Percentiles rank a stretch among this genome's conserved stretches.
These are phyloP conservation scores for Neosilurus mollespiculum DNA, from an alignment of 2,797 vertebrate genomes.

Conservation along the genomic window DNA sequence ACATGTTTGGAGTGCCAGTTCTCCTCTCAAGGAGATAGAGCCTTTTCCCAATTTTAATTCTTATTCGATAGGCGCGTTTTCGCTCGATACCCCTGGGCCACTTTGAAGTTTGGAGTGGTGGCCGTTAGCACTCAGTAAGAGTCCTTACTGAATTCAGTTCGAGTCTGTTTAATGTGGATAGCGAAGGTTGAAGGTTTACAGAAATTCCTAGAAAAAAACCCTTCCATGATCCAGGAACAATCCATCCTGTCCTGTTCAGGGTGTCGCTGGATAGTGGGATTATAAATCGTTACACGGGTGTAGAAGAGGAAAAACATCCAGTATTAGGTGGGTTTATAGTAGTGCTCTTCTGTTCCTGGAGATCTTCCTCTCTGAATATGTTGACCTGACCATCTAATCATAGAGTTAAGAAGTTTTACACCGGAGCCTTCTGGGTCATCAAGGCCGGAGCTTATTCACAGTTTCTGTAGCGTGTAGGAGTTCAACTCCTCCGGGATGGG, in stretches of 20 bases:
- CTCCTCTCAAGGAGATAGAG: conserved; percentile 42
- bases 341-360: too few species aligned
- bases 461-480: too few species aligned
- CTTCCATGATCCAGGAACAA: neutral
- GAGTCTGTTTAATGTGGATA: neutral
- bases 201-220: neutral
- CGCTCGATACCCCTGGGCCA: neutral
- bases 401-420: too few species aligned
- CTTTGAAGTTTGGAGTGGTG: neutral
- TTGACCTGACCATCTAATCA: too few species aligned
- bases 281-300: neutral
- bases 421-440: too few species aligned
- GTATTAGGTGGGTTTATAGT: neutral
- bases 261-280: neutral
- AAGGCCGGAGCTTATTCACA: too few species aligned
- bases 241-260: neutral
- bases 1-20: conserved; percentile 40
- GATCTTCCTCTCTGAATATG: too few species aligned
- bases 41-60: conserved; percentile 51
- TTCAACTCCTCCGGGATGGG: too few species aligned
- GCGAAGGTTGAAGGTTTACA: neutral
- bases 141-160: neutral
- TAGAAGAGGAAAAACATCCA: neutral
- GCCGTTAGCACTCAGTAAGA: neutral
- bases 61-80: conserved; percentile 40